Evolutionary conservation across 2,888 invertebrate genomes (phyloP), one percentile per base, ranked within the genome.

Genomic region (Blastobasis adustella): DNA sequence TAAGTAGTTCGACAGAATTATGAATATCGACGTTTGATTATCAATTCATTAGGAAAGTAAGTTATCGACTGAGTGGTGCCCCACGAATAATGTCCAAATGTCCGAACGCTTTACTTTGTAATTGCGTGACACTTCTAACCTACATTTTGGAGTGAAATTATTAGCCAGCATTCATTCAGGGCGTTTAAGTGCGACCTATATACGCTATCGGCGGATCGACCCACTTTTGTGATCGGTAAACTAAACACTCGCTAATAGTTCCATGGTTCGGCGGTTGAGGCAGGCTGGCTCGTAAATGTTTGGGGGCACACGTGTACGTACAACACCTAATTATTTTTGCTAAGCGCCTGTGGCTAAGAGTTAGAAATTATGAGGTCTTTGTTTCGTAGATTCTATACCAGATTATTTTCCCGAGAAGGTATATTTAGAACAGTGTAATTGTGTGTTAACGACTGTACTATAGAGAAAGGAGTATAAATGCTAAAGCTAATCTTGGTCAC

Each of bases 61-160:
- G 23, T 56, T 55, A 55, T 39, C 48, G 52, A 56, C 55, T 54
- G 53, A 59, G 51, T 58, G 54, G 52, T 50, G 54, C 49, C 53
- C 52, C 60, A 63, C 62, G 61, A 60, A 56, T 59, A 23, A 23
- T 23, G 23, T 23, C 23, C 55, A 49, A 52, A 54, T 53, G 51
- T 57, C 63, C 64, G 60, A 65, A 59, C 67, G 59, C 57, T 55
- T 58, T 57, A 62, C 53, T 23, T 50, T 62, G 58, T 74, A 73
- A 77, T 82, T 72, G 81, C 83, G 85, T 86, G 85, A 67, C 67
- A 73, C 79, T 62, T 69, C 69, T 85, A 79, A 84, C 84, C 84
- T 73, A 85, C 83, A 84, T 85, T 81, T 78, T 65, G 66, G 67
- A 69, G 65, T 60, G 61, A 79, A 77, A 76, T 74, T 76, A 79